These are phyloP conservation scores for Plecotus auritus DNA, from an alignment of 2,113 vertebrate species.

Conservation along the genomic window DNA sequence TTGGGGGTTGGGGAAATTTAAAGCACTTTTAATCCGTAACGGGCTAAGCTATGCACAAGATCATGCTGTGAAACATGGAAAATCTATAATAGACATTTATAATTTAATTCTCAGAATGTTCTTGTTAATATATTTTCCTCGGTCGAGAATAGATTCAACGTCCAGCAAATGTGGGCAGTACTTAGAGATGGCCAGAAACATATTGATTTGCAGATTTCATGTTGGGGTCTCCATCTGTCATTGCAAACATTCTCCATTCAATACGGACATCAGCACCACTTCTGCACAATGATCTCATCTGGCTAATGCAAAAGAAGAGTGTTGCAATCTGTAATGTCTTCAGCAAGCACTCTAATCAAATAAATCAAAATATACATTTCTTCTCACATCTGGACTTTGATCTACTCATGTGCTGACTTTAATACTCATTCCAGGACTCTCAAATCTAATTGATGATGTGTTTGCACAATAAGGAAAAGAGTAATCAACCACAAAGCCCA, in stretches of 20 bases:
- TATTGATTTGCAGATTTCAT: conserved; percentile 17
- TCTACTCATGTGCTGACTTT: conserved; percentile 31
- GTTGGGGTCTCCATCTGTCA: neutral
- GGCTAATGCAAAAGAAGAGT: neutral
- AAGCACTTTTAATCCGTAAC: neutral
- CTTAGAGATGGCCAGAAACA: neutral
- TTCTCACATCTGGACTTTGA: conserved; percentile 19
- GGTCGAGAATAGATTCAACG: neutral
- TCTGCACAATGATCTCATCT: neutral
- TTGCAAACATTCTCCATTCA: neutral
- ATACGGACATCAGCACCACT: neutral
- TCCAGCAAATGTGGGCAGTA: neutral
- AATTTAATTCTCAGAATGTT: conserved; percentile 38
- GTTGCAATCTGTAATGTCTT: neutral
- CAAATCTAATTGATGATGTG: conserved; percentile 52
- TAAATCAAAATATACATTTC: conserved; percentile 41
- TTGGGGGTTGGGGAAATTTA: neutral
- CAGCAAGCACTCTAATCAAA: conserved; percentile 39
- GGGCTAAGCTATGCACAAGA: neutral
- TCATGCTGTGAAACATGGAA: neutral
- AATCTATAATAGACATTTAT: conserved; percentile 26
- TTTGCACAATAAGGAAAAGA: conserved; percentile 55
- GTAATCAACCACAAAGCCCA: conserved; percentile 55
- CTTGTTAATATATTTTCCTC: conserved; percentile 19
- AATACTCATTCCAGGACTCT: conserved; percentile 29